These are phyloP conservation scores for Tetragnatha montana DNA, from an alignment of 2,888 invertebrate species.

Conservation along the genomic window DNA sequence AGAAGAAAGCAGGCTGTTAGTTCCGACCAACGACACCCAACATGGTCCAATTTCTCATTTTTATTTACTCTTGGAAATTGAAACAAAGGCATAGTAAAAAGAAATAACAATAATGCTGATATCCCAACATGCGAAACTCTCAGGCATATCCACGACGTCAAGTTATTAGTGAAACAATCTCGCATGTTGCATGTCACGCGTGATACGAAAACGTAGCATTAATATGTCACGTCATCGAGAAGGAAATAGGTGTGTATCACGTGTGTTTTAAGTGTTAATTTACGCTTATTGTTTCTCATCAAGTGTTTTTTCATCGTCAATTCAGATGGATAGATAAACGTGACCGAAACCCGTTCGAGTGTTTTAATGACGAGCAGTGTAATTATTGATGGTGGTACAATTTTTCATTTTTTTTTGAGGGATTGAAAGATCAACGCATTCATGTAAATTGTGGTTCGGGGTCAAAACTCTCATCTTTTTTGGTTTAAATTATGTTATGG, in stretches of 20 bases:
- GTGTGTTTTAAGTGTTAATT: background rate
- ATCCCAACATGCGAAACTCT: too few species aligned
- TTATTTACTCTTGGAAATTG: background rate
- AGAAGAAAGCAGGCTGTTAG: background rate
- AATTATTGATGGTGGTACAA: background rate
- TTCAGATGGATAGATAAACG: background rate
- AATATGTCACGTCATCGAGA: background rate
- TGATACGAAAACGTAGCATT: background rate
- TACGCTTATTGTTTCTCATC: background rate
- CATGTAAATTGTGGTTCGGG: background rate
- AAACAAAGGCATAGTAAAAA: background rate
- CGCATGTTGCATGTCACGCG: background rate
- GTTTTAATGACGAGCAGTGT: background rate
- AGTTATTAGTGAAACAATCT: background rate
- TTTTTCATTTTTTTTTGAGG: background rate
- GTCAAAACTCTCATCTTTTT: background rate
- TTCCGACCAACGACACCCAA: background rate
- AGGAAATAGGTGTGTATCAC: background rate
- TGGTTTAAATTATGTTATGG: background rate
- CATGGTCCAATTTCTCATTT: background rate
- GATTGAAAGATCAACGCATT: background rate
- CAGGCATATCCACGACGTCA: background rate
- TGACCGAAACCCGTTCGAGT: background rate
- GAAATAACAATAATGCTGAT: background rate
- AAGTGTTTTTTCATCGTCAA: background rate